Conservation (phyloP, 1,140 invertebrate genomes). For the Octopus sinensis region DNA sequence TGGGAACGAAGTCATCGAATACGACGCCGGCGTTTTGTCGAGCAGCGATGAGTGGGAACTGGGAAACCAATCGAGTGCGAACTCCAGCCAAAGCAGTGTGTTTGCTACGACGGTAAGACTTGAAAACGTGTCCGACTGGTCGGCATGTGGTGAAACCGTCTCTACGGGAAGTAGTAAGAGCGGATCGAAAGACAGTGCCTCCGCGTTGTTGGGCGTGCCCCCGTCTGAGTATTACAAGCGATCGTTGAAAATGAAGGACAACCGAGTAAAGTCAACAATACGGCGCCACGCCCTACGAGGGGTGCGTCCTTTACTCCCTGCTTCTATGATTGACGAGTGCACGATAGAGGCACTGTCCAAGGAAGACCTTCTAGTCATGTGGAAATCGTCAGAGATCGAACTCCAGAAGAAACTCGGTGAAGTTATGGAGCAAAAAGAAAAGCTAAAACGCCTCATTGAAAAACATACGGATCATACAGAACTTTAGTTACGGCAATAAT, state of each 20-base stretch:
- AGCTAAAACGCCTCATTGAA: conserved; percentile 22
- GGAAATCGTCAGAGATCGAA: conserved; percentile 50
- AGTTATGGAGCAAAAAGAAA: conserved; percentile 31
- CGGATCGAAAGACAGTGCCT: neutral
- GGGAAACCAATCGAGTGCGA: neutral
- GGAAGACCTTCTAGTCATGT: conserved; percentile 46
- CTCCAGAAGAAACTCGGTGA: conserved; percentile 39
- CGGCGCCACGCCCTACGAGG: conserved; percentile 41
- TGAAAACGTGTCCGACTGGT: neutral
- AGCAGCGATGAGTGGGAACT: neutral
- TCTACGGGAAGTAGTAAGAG: neutral
- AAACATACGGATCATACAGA: neutral
- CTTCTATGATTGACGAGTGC: conserved; percentile 38
- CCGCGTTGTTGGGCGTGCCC: neutral
- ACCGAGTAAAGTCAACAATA: conserved; percentile 45
- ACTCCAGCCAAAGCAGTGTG: conserved; percentile 1
- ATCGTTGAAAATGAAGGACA: conserved; percentile 38
- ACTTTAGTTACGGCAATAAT: neutral
- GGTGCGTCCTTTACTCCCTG: conserved; percentile 31
- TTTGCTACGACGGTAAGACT: neutral
- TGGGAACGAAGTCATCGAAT: no score
- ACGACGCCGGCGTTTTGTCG: neutral
- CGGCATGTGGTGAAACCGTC: neutral
- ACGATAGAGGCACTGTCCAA: conserved; percentile 48
- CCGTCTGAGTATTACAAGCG: conserved; percentile 22